Base-by-base conservation (phyloP, 2,797 vertebrate species). In the Platyrinchus mystaceus region DNA sequence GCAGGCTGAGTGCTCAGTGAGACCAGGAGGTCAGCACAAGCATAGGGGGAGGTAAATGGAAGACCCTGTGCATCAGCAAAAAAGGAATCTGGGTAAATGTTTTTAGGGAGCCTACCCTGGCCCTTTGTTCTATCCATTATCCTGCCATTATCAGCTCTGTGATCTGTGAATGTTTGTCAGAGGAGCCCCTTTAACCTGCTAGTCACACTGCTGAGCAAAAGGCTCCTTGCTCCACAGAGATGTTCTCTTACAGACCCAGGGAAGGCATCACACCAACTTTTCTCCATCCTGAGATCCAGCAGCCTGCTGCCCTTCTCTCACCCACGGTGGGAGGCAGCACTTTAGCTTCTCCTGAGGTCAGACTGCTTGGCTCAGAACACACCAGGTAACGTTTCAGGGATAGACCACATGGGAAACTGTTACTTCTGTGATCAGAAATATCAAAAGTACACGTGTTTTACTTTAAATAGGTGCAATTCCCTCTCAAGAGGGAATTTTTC, bases 1-100 rank as follows among this genome's bases (percentile, higher is more conserved):
- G 83, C 83, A 96, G 89, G 64, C 87, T 91, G 96, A 95, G 96
- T 6, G 2, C 78, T 89, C 30, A 69, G 67, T 17, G 49, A 78
- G 79, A 93, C 0, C 5, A 80, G 37, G 43, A 89, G 76, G 84
- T 91, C 89, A 95, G 70, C 59, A 32, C 0, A 0, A 89, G 59
- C 20, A 0, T 6, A 49, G 47, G 23, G 56, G 69, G n/a, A 87
- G 37, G 47, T n/a, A 85, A 68, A 66, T n/a, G 36, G 60, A 53
- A 91, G 21, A 14, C 5, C 0, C 0, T 36, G 28, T 59, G 27
- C 47, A 22, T 41, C 73, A 69, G 89, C 59, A 53, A n/a, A 83
- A 86, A 78, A 67, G 8, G 30, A 27, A 69, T 46, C 44, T 70
- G 39, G 37, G 39, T 58, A 64, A 78, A 73, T 6, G 15, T 47